Base-by-base conservation (phyloP, 2,888 invertebrate species). In the Steinernema hermaphroditum region DNA sequence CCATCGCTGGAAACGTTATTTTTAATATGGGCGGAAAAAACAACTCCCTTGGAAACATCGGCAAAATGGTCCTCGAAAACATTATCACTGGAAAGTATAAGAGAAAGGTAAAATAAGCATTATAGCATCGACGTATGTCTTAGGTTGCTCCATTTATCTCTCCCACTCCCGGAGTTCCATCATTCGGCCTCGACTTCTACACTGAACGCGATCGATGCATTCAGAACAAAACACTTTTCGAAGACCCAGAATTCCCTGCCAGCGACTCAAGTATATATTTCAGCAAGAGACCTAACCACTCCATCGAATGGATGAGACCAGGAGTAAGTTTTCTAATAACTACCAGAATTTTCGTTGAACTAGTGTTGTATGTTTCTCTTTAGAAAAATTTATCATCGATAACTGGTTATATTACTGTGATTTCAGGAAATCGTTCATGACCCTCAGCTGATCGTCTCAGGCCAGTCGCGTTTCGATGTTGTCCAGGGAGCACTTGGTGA, bases 251-350 rank as follows among this genome's bases (percentile, higher is more conserved):
- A 85, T 96, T 96, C 87, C 93, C 92, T 0, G 92, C 94, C 0
- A 89, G 89, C 43, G 92, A 93, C 87, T 90, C 91, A 72, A 93
- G 93, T 43, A 89, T 95, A 46, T 93, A 92, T 89, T 96, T 91
- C 88, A 94, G 94, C 86, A 92, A 92, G 84, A 90, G 92, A 57
- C 91, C 94, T 24, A 93, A 93, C 82, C 90, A 93, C 80, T 90
- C 91, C 29, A 92, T 96, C 82, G 92, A 93, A 88, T 98, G 98
- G 97, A 91, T 91, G 82, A 90, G 98, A 79, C 97, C 97, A 22
- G 90, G 91, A 62, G 62, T 62, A 32, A 29, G 62, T 62, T 4
- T 16, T 49, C n/a, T n/a, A n/a, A n/a, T n/a, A n/a, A n/a, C n/a
- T n/a, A n/a, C n/a, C n/a, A n/a, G n/a, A n/a, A n/a, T n/a, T n/a